These are phyloP conservation scores for Aselliscus stoliczkanus DNA, from an alignment of 2,797 vertebrate species.

Conservation along the genomic window DNA sequence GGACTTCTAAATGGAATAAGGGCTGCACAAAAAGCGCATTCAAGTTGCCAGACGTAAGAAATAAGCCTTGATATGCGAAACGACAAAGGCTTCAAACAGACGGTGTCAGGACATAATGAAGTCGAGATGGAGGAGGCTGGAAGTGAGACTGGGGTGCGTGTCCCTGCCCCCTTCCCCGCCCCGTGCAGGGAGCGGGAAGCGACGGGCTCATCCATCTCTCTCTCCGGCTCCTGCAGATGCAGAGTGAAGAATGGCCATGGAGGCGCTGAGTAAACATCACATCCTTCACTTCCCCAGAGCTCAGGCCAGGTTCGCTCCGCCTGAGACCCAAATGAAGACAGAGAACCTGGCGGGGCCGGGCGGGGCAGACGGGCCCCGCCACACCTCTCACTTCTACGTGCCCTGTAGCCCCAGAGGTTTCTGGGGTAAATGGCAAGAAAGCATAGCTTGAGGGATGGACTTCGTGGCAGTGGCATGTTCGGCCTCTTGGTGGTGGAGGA, in stretches of 20 bases:
- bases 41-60: not conserved
- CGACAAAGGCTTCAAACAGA: slow-evolving; percentile 7
- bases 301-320: fast-evolving
- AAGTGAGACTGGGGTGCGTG: fast-evolving
- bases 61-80: not conserved
- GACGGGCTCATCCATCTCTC: not conserved
- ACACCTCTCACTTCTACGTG: fast-evolving
- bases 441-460: fast-evolving
- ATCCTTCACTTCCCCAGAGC: not conserved
- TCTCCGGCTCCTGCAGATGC: fast-evolving
- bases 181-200: fast-evolving
- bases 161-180: fast-evolving
- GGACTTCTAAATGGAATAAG: slow-evolving; percentile 29
- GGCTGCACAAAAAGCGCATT: slow-evolving; percentile 23
- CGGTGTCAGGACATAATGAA: not conserved
- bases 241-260: not conserved
- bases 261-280: not conserved
- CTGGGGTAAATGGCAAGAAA: not conserved
- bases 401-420: fast-evolving
- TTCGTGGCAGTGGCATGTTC: fast-evolving
- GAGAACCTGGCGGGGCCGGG: not conserved
- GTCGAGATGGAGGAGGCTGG: not conserved
- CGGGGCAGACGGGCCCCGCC: fast-evolving
- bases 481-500: not conserved
- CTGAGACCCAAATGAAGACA: not conserved